These are phyloP conservation scores for Equus przewalskii DNA, from an alignment of 2,113 vertebrate species.

Conservation along the genomic window DNA sequence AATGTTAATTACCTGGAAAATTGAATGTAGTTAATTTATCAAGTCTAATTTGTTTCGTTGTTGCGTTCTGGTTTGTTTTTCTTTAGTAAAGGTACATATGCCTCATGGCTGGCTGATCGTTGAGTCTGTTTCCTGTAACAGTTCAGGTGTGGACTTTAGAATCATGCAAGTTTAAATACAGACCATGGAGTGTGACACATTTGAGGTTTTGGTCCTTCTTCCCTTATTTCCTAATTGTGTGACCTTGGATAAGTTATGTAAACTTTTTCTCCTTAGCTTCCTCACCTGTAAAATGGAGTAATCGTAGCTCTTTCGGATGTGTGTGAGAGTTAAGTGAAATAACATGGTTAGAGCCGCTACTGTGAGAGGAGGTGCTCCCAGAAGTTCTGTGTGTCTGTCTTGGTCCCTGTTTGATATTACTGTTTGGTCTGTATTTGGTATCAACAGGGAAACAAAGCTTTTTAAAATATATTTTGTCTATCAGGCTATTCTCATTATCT, in stretches of 20 bases:
- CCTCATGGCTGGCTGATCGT: neutral
- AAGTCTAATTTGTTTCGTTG: neutral
- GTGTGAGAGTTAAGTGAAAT: conserved; percentile 13
- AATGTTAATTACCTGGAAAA: conserved; percentile 39
- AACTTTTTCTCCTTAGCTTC: conserved; percentile 47
- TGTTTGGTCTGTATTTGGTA: conserved; percentile 44
- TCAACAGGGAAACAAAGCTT: neutral
- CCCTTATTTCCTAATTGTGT: conserved; percentile 44
- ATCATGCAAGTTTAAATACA: neutral
- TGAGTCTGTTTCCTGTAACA: conserved; percentile 32
- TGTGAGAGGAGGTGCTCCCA: neutral
- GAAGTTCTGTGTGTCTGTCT: neutral
- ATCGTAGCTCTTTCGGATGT: conserved; percentile 30
- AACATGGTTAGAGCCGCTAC: neutral
- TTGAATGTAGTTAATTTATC: conserved; percentile 32
- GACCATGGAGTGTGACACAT: neutral
- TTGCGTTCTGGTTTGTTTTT: conserved; percentile 59
- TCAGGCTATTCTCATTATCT: neutral
- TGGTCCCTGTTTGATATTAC: conserved; percentile 7
- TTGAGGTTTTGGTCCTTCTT: conserved; percentile 32
- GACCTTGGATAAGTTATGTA: conserved; percentile 14
- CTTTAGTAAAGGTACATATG: neutral
- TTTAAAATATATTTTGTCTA: conserved; percentile 37
- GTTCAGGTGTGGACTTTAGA: conserved; percentile 15
- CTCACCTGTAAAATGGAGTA: neutral